Conservation (phyloP, 1,140 invertebrate species). For the Pseudobourletiella spinata region DNA sequence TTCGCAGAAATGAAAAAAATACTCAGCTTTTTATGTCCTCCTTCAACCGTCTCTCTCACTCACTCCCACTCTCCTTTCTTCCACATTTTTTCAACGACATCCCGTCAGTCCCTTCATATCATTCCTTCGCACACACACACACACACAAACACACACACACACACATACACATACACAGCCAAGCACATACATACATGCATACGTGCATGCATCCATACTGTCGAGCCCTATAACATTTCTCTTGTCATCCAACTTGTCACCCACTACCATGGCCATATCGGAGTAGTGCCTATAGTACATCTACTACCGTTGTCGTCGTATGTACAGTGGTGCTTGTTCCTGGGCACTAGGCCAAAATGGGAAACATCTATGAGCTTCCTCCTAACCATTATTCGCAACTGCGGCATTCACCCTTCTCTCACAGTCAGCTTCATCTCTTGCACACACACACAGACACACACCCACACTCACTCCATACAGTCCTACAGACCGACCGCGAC, state of each 20-base stretch:
- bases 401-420: constrained; percentile 23
- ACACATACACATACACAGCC: no score
- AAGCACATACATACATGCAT: no score
- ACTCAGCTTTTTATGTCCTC: constrained; percentile 21
- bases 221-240: no score
- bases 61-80: no score
- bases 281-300: no score
- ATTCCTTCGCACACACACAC: constrained; percentile 7
- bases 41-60: constrained; percentile 3
- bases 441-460: background rate
- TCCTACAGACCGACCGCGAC: background rate
- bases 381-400: constrained; percentile 33
- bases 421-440: background rate
- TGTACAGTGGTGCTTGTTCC: no score
- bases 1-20: constrained; percentile 32
- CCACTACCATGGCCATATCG: no score
- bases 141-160: no score
- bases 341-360: constrained; percentile 32
- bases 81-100: no score
- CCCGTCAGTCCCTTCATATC: constrained; percentile 12
- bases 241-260: no score
- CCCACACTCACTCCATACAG: background rate
- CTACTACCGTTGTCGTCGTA: background rate
- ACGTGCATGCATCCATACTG: no score
- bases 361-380: constrained; percentile 14